These are phyloP conservation scores for Cephonodes hylas DNA, from an alignment of 2,888 invertebrate genomes.

Conservation along the genomic window DNA sequence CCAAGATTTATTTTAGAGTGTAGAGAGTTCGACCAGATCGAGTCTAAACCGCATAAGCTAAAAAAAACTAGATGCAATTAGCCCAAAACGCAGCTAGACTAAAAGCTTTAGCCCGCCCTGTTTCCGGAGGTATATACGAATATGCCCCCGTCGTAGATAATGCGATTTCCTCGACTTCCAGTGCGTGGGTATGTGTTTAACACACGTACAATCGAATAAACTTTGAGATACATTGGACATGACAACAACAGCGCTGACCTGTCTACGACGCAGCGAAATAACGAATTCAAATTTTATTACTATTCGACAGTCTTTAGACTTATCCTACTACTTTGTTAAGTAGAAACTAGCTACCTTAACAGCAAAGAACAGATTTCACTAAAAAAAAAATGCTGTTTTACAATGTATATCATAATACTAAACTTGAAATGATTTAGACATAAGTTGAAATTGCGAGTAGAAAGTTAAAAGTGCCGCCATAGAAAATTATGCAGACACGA, in stretches of 20 bases:
- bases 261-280: background rate
- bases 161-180: background rate
- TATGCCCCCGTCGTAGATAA: no score
- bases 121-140: background rate
- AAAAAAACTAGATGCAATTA: background rate
- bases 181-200: background rate
- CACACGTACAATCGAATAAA: background rate
- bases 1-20: background rate
- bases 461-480: no score
- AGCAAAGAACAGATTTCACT: no score
- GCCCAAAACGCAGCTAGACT: background rate
- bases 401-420: no score
- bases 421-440: no score
- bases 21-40: background rate
- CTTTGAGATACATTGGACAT: background rate
- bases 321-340: no score
- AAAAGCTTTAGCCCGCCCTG: background rate
- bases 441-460: no score
- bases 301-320: background rate
- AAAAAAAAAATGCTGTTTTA: no score
- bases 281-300: no score
- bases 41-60: background rate
- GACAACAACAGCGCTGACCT: background rate
- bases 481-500: no score
- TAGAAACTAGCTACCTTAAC: no score